Conservation (phyloP, 2,113 vertebrate genomes). For the Vombatus ursinus region DNA sequence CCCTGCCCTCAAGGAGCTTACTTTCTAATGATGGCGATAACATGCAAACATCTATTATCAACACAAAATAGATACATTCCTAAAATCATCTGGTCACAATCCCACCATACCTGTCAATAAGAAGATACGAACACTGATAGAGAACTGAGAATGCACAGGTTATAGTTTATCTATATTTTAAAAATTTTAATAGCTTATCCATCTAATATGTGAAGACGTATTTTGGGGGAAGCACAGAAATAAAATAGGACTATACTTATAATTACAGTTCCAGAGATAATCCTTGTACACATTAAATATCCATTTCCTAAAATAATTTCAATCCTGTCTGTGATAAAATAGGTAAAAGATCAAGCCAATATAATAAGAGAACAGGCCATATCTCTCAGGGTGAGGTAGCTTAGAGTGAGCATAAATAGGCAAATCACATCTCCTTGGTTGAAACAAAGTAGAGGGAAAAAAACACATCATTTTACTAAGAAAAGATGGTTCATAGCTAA, state of each 20-base stretch:
- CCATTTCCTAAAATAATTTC: neutral
- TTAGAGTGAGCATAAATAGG: neutral
- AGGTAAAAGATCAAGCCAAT: neutral
- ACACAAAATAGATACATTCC: neutral
- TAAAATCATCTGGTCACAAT: neutral
- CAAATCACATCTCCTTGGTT: neutral
- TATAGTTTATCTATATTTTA: neutral
- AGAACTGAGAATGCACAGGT: neutral
- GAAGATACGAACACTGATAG: neutral
- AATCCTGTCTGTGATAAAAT: conserved; percentile 31
- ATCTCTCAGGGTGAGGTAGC: neutral
- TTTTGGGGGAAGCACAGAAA: neutral
- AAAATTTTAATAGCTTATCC: neutral
- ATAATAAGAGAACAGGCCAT: neutral
- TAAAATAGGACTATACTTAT: neutral
- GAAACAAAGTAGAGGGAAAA: neutral
- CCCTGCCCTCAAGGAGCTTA: neutral
- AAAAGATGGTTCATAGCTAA: conserved; percentile 11
- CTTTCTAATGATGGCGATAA: neutral
- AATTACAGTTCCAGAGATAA: neutral
- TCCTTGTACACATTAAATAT: neutral
- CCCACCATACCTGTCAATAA: neutral
- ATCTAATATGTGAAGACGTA: neutral
- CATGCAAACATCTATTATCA: neutral
- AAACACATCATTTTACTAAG: neutral